These are phyloP conservation scores for Rhopilema esculentum DNA, from an alignment of 30 jellyfish, hydroid and myxozoan species.

Conservation along the genomic window DNA sequence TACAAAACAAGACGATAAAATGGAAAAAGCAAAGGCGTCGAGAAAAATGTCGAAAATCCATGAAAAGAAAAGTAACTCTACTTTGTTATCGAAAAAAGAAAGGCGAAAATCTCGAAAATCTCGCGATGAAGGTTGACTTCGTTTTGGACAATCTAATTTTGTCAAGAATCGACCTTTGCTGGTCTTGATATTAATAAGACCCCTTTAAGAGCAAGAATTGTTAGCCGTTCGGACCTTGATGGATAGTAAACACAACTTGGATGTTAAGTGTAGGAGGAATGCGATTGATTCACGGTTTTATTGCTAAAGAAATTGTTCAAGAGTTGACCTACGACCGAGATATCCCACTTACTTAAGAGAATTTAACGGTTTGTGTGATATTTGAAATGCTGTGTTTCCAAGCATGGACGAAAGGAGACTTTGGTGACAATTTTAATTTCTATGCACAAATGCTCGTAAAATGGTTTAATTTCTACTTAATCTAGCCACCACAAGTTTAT, in stretches of 20 bases:
- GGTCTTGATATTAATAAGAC: background rate
- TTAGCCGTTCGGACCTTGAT: background rate
- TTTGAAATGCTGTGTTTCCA: too few species aligned
- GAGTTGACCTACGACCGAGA: too few species aligned
- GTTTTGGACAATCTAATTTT: background rate
- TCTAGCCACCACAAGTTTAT: too few species aligned
- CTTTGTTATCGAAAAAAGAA: slow-evolving; percentile 31
- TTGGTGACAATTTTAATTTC: too few species aligned
- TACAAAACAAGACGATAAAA: slow-evolving; percentile 26
- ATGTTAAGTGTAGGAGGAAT: background rate
- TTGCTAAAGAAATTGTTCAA: too few species aligned
- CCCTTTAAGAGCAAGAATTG: too few species aligned
- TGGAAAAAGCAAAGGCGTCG: background rate
- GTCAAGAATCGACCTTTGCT: background rate
- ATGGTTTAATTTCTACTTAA: too few species aligned
- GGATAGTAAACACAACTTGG: background rate
- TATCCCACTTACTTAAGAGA: too few species aligned
- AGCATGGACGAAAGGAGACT: too few species aligned
- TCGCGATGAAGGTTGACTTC: slow-evolving; percentile 29
- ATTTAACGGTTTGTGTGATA: too few species aligned
- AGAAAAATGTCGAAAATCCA: slow-evolving; percentile 17
- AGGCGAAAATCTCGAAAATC: slow-evolving; percentile 46
- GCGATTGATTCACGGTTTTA: too few species aligned
- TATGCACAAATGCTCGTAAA: too few species aligned
- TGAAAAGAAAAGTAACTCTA: background rate